phyloP scores from a whole-genome alignment of 1,140 invertebrate species.

The Drosophila erecta region DNA sequence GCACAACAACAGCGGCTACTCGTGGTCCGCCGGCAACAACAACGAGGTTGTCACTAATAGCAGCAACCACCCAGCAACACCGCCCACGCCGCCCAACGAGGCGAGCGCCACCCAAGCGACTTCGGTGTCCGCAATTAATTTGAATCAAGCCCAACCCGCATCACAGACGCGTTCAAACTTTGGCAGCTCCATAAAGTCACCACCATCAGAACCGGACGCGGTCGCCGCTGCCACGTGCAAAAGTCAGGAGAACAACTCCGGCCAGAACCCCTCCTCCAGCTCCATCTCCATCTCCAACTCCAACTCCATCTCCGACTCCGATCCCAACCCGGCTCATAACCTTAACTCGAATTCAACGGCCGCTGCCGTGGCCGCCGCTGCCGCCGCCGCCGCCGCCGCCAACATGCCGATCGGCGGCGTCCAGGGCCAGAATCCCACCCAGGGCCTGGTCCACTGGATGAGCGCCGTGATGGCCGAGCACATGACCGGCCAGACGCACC shows the following conservation, averaged over 20 bases:
- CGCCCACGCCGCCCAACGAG: slow-evolving; percentile 49
- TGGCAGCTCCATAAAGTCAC: slow-evolving; percentile 75
- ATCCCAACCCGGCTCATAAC: slow-evolving; percentile 27
- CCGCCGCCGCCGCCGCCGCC: slow-evolving; percentile 55
- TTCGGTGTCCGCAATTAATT: slow-evolving; percentile 74
- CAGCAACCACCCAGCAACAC: slow-evolving; percentile 41
- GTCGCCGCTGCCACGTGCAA: slow-evolving; percentile 60
- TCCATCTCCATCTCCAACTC: not conserved
- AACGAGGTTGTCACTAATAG: slow-evolving; percentile 45
- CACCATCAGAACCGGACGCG: slow-evolving; percentile 61
- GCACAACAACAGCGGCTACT: slow-evolving; percentile 61
- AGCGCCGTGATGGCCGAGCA: slow-evolving; percentile 92
- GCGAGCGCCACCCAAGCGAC: slow-evolving; percentile 42
- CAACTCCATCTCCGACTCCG: slow-evolving; percentile 14
- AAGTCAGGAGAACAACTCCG: slow-evolving; percentile 46
- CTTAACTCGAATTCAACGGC: slow-evolving; percentile 43
- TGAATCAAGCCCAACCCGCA: slow-evolving; percentile 68
- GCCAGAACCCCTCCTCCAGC: slow-evolving; percentile 16
- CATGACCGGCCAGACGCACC: slow-evolving; percentile 88
- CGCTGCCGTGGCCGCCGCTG: slow-evolving; percentile 58
- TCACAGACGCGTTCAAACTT: slow-evolving; percentile 68
- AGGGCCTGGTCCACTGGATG: slow-evolving; percentile 92
- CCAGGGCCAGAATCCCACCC: slow-evolving; percentile 88
- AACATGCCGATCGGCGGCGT: slow-evolving; percentile 84
- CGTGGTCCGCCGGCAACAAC: slow-evolving; percentile 57